Evolutionary conservation across 1,140 invertebrate species (phyloP).

Genomic region (Eufriesea mexicana): DNA sequence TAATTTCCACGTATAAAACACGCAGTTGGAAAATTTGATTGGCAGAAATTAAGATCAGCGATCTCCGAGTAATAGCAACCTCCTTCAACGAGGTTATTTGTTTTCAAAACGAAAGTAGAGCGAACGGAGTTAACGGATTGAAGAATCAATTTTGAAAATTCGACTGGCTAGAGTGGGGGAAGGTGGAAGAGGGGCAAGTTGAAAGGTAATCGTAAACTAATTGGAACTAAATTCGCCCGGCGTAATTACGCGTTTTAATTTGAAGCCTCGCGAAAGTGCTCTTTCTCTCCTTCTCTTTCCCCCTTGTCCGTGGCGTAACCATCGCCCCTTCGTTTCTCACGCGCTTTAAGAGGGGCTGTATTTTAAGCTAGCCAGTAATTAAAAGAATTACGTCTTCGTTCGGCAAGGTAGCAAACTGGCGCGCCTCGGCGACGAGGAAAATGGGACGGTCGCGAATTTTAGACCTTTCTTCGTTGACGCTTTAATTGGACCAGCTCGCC

Average conservation of each 20-base stretch:
- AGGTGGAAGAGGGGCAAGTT: constrained; percentile 35
- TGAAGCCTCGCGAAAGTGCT: constrained; percentile 66
- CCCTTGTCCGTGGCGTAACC: neutral
- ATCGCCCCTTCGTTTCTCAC: constrained; percentile 34
- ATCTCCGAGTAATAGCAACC: too few relatives aligned
- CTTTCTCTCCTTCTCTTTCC: constrained; percentile 24
- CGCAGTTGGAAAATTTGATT: too few relatives aligned
- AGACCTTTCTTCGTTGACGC: constrained; percentile 29
- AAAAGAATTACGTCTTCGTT: constrained; percentile 78
- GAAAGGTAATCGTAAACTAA: constrained; percentile 75
- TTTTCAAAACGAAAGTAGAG: neutral
- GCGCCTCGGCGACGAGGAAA: neutral
- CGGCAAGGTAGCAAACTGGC: constrained; percentile 31
- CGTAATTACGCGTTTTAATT: constrained; percentile 78
- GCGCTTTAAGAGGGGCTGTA: constrained; percentile 58
- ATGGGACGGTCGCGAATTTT: constrained; percentile 28
- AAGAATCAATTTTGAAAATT: constrained; percentile 60
- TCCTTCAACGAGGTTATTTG: neutral
- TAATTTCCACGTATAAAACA: too few relatives aligned
- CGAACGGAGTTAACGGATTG: neutral
- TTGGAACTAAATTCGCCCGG: constrained; percentile 75
- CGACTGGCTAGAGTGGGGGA: neutral
- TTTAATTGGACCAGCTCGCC: constrained; percentile 6
- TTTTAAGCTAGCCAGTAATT: constrained; percentile 73
- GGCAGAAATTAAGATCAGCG: too few relatives aligned